These are phyloP conservation scores for Chrysolina americana DNA, from an alignment of 2,888 invertebrate species.

Conservation along the genomic window DNA sequence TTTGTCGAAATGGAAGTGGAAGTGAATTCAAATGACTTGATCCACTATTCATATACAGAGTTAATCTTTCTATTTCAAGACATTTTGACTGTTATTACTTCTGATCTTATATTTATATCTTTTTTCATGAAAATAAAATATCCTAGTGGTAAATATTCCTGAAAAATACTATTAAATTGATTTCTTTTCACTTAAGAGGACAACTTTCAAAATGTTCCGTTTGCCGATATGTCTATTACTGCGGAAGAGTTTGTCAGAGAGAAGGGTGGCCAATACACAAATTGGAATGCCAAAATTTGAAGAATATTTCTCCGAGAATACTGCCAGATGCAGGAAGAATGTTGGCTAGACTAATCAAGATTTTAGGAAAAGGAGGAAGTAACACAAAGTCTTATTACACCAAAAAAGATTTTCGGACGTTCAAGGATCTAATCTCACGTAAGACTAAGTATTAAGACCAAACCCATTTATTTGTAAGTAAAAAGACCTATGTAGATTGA, in stretches of 20 bases:
- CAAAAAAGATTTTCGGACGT: constrained; percentile 80
- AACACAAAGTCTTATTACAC: constrained; percentile 79
- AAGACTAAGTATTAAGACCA: constrained; percentile 66
- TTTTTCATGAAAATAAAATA: no score
- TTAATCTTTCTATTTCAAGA: no score
- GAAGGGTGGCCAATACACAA: constrained; percentile 88
- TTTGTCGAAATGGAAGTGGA: no score
- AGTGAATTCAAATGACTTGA: no score
- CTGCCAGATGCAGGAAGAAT: constrained; percentile 88
- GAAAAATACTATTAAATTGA: neutral
- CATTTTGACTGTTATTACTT: no score
- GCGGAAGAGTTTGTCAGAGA: constrained; percentile 85
- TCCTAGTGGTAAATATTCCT: no score
- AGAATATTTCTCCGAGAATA: constrained; percentile 79
- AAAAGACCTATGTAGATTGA: no score
- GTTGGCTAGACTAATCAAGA: constrained; percentile 82
- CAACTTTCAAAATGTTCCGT: constrained; percentile 86
- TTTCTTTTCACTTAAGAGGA: constrained; percentile 70
- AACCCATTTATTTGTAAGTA: neutral
- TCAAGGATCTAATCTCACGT: constrained; percentile 94
- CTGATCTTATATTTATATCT: no score
- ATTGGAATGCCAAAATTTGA: constrained; percentile 85
- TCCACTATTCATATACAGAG: no score
- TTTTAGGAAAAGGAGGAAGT: constrained; percentile 79
- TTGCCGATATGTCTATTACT: constrained; percentile 88